Conservation (phyloP, 1,140 invertebrate genomes). For the Pentalonia nigronervosa region DNA sequence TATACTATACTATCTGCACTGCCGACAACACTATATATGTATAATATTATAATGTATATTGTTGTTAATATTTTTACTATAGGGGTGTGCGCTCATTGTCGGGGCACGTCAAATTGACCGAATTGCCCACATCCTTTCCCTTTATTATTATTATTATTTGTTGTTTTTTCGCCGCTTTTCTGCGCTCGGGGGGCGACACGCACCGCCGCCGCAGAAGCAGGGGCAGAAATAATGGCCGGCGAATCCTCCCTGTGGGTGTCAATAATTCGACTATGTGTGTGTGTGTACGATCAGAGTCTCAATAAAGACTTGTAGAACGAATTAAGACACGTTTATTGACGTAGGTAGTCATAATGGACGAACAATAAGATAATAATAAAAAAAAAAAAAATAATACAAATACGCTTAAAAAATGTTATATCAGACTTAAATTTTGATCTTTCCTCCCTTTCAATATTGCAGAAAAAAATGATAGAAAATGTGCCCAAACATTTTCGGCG, state of each 20-base stretch:
- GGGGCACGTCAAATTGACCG: slow-evolving; percentile 39
- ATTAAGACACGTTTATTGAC: background rate
- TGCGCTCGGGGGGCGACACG: background rate
- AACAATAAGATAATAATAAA: too few species aligned
- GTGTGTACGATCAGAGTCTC: background rate
- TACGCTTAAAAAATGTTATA: too few species aligned
- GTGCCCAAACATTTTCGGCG: too few species aligned
- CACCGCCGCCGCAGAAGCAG: background rate
- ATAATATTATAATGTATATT: background rate
- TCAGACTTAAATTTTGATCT: too few species aligned
- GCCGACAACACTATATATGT: background rate
- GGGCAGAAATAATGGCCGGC: background rate
- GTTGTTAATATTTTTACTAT: background rate
- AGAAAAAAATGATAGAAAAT: too few species aligned
- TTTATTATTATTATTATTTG: slow-evolving; percentile 9
- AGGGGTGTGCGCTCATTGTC: slow-evolving; percentile 9
- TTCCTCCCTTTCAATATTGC: too few species aligned
- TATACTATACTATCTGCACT: background rate
- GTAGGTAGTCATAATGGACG: too few species aligned
- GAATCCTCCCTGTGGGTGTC: background rate
- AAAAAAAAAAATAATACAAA: too few species aligned
- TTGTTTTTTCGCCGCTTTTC: background rate
- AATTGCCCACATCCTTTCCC: slow-evolving; percentile 34
- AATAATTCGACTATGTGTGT: background rate
- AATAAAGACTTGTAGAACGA: background rate